Percentiles rank a stretch among this genome's conserved stretches.
These are phyloP conservation scores for Petroica traversi DNA, from an alignment of 2,113 vertebrate species.

Conservation along the genomic window DNA sequence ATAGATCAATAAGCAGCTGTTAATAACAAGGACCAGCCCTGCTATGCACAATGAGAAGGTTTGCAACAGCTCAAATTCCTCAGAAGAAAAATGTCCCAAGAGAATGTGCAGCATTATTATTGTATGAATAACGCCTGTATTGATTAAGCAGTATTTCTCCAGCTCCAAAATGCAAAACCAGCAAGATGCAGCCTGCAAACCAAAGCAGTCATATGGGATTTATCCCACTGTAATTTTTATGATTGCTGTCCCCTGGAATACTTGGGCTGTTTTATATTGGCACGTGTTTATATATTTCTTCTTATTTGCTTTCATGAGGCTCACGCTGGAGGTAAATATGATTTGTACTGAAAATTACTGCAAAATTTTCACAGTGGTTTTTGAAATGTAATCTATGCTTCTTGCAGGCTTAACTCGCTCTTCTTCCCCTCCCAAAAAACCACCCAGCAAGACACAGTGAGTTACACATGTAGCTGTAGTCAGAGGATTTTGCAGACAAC, in stretches of 20 bases:
- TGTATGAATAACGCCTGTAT: not conserved
- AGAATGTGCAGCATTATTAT: not conserved
- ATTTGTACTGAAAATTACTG: not conserved
- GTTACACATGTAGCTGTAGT: not conserved
- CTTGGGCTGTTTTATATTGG: not conserved
- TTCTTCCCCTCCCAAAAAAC: not conserved
- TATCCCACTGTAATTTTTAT: not conserved
- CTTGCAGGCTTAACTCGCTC: not conserved
- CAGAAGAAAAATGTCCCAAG: not conserved
- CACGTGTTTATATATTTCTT: not conserved
- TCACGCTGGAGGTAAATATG: not conserved
- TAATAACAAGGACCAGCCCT: not conserved
- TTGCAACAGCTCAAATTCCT: not conserved
- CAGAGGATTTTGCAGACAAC: not conserved
- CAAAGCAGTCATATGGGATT: not conserved
- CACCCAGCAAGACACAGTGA: not conserved
- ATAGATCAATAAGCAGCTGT: not conserved
- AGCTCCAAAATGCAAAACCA: not conserved
- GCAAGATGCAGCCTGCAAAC: not conserved
- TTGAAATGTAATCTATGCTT: not conserved
- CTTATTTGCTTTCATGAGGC: not conserved
- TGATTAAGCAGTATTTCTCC: constrained; percentile 2
- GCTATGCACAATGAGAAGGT: not conserved
- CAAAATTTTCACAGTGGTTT: not conserved
- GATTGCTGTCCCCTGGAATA: not conserved